Evolutionary conservation across 2,797 vertebrate genomes (phyloP).

Genomic region (Scolopax rusticola): DNA sequence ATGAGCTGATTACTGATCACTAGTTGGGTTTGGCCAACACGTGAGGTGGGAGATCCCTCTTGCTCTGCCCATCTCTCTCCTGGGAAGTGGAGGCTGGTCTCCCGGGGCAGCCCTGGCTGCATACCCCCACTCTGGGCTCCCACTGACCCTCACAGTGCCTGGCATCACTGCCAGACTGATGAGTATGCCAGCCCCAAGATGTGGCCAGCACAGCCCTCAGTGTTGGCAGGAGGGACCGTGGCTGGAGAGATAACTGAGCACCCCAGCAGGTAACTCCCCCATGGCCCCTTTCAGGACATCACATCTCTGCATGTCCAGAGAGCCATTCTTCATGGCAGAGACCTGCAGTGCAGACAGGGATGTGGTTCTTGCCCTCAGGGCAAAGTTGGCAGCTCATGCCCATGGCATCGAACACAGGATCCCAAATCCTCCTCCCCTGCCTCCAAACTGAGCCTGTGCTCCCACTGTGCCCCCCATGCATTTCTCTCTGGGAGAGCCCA

Average conservation of each 20-base stretch:
- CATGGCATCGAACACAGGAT: neutral
- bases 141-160: neutral
- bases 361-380: neutral
- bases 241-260: neutral
- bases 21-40: neutral
- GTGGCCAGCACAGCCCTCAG: neutral
- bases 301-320: accelerated
- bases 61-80: neutral
- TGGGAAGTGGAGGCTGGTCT: neutral
- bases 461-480: accelerated
- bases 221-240: neutral
- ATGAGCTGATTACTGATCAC: neutral
- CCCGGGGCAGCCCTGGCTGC: neutral
- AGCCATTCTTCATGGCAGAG: neutral
- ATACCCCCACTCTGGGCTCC: accelerated
- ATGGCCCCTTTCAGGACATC: neutral
- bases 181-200: neutral
- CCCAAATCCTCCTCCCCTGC: neutral
- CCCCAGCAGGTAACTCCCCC: neutral
- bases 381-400: neutral
- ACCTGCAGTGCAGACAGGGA: neutral
- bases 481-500: accelerated
- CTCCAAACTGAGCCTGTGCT: accelerated
- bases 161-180: neutral
- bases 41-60: neutral